A percentile compares a stretch with the other conserved stretches of the same genome.
These are phyloP conservation scores for Macroglossus sobrinus DNA, from an alignment of 2,113 vertebrate genomes.

Conservation along the genomic window DNA sequence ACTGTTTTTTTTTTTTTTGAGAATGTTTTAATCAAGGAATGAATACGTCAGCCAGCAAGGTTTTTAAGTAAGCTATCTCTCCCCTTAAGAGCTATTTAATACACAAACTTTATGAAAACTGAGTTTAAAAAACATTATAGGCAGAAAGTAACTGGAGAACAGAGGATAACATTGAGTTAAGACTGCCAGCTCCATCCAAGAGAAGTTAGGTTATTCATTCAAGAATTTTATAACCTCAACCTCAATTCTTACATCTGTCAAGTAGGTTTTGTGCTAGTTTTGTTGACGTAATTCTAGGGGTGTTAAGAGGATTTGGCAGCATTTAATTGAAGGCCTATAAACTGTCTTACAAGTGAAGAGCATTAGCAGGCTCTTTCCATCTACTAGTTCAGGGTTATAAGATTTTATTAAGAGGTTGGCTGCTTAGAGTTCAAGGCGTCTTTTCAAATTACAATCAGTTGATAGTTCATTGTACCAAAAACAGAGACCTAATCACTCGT, in stretches of 20 bases:
- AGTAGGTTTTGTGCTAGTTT: not conserved
- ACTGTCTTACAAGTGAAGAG: not conserved
- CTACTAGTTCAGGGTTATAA: not conserved
- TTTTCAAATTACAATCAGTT: not conserved
- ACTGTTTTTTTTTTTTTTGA: not conserved
- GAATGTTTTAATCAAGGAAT: not conserved
- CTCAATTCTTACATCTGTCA: not conserved
- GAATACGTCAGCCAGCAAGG: not conserved
- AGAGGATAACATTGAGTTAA: not conserved
- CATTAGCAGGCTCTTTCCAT: not conserved
- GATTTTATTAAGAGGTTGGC: constrained; percentile 8
- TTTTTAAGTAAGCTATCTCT: not conserved
- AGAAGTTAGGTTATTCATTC: not conserved
- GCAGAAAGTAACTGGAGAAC: not conserved
- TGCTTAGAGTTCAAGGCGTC: not conserved
- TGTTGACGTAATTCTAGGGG: not conserved
- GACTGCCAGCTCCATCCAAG: not conserved
- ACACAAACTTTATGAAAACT: not conserved
- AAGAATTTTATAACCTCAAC: not conserved
- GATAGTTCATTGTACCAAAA: not conserved
- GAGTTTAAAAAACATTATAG: not conserved
- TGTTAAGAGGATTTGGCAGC: not conserved
- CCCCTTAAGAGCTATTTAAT: not conserved
- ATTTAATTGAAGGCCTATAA: not conserved
- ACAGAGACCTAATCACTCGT: not conserved